Conservation (phyloP, 2,113 vertebrate species). For the Salminus brasiliensis region DNA sequence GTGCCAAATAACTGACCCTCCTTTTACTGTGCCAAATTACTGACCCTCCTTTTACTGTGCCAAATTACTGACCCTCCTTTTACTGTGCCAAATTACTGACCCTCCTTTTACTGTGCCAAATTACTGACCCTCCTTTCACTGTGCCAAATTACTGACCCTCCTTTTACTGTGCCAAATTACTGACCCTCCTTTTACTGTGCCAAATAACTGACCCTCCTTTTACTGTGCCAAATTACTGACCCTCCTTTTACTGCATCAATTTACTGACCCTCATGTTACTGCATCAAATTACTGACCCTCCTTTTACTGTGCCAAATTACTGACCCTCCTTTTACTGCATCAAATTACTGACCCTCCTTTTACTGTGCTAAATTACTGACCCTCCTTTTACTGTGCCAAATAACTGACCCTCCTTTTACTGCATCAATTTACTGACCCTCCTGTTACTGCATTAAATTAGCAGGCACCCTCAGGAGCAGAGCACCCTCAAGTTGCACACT, state of each 20-base stretch:
- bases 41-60: background rate
- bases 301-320: background rate
- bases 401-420: no score
- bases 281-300: background rate
- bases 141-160: background rate
- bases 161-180: background rate
- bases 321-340: background rate
- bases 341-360: background rate
- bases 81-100: background rate
- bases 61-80: background rate
- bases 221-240: background rate
- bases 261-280: background rate
- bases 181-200: background rate
- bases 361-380: background rate
- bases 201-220: background rate
- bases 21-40: background rate
- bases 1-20: background rate
- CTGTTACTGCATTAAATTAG: no score
- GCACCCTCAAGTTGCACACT: no score
- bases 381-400: no score
- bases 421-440: background rate
- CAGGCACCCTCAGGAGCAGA: no score
- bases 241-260: no score
- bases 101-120: background rate
- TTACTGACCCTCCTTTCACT: background rate